These are phyloP conservation scores for Andrena haemorrhoa DNA, from an alignment of 2,888 invertebrate genomes.

Conservation along the genomic window DNA sequence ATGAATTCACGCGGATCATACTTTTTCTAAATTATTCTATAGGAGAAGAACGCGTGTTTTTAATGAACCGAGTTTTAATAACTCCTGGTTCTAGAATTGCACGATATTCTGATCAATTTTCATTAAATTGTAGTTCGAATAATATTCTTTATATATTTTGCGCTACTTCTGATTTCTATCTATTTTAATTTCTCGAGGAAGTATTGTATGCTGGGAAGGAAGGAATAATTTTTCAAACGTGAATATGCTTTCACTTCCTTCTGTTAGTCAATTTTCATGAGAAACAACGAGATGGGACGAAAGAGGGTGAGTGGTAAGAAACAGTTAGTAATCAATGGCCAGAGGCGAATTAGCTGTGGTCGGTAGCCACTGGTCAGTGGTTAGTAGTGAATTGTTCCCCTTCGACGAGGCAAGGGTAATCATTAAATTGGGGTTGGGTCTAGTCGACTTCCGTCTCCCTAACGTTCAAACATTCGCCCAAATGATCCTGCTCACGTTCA, in stretches of 20 bases:
- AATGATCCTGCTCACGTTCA: too few species aligned
- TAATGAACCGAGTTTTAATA: background rate
- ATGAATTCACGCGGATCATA: background rate
- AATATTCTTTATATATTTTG: background rate
- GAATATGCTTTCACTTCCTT: background rate
- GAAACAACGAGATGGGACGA: background rate
- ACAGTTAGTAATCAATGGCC: constrained; percentile 1
- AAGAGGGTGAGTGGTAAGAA: background rate
- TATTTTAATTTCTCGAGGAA: too few species aligned
- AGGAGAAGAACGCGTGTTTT: background rate
- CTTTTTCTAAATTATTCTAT: background rate
- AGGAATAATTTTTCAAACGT: too few species aligned
- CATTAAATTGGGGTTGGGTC: too few species aligned
- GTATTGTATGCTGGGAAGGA: too few species aligned
- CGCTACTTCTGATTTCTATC: background rate
- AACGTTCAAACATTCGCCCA: too few species aligned
- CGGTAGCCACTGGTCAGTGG: background rate
- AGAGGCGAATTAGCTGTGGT: background rate
- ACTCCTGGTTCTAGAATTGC: background rate
- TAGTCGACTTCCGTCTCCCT: too few species aligned
- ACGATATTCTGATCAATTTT: background rate
- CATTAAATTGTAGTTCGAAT: background rate
- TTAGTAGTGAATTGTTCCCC: background rate
- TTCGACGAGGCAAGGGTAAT: too few species aligned
- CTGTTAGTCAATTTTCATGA: background rate